These are phyloP conservation scores for Sebastes minor DNA, from an alignment of 2,797 vertebrate species.

Conservation along the genomic window DNA sequence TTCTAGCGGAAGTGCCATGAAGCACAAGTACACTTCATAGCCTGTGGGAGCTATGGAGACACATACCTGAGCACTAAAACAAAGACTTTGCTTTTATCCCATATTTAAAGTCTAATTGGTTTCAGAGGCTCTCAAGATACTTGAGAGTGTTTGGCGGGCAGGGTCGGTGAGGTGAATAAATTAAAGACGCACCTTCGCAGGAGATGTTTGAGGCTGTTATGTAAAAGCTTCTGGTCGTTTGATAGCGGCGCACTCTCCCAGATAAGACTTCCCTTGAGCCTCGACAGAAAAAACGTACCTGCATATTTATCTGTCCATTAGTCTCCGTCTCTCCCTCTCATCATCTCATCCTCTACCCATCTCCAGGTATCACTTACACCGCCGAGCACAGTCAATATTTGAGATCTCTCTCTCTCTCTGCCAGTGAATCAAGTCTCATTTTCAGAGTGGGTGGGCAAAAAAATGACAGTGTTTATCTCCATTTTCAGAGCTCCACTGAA, in stretches of 20 bases:
- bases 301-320: constrained; percentile 65
- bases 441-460: constrained; percentile 31
- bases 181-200: constrained; percentile 23
- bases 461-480: constrained; percentile 44
- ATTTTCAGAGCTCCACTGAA: constrained; percentile 23
- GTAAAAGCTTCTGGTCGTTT: constrained; percentile 33
- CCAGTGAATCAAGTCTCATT: constrained; percentile 36
- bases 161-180: constrained; percentile 36
- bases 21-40: constrained; percentile 24
- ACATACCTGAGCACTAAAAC: constrained; percentile 1
- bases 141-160: constrained; percentile 13
- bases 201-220: constrained; percentile 28
- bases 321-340: constrained; percentile 40
- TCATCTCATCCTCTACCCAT: constrained; percentile 33
- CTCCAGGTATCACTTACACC: constrained; percentile 43
- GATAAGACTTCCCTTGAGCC: constrained; percentile 37
- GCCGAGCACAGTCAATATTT: constrained; percentile 51
- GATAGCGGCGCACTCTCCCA: constrained; percentile 17
- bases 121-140: constrained; percentile 28
- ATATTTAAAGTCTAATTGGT: constrained; percentile 48
- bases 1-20: constrained; percentile 35
- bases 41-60: constrained; percentile 13
- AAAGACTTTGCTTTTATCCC: constrained; percentile 27
- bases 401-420: constrained; percentile 17
- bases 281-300: constrained; percentile 42